Evolutionary conservation across 2,888 invertebrate genomes (phyloP).

Genomic region (Drosophila affinis): DNA sequence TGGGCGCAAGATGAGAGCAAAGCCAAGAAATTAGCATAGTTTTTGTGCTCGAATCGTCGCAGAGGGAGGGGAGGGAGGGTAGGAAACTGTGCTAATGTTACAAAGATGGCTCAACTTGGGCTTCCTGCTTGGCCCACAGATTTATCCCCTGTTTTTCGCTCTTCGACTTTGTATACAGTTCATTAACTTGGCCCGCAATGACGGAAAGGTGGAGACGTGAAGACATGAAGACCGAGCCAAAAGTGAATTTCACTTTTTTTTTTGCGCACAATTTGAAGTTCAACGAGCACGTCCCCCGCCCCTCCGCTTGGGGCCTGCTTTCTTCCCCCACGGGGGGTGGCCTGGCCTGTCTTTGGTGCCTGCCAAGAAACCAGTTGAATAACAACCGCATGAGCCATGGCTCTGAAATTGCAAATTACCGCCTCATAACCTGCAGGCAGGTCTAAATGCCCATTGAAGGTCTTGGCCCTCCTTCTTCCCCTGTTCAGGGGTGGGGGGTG

Average conservation of each 20-base stretch:
- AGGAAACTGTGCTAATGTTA: constrained; percentile 69
- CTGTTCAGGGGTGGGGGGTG: constrained; percentile 15
- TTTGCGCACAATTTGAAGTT: constrained; percentile 69
- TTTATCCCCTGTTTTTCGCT: constrained; percentile 11
- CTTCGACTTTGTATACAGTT: constrained; percentile 37
- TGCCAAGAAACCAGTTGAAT: constrained; percentile 76
- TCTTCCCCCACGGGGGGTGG: constrained; percentile 44
- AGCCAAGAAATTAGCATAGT: constrained; percentile 69
- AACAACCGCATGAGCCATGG: constrained; percentile 59
- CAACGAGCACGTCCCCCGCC: constrained; percentile 55
- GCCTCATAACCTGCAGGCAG: constrained; percentile 66
- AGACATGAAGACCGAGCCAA: constrained; percentile 22
- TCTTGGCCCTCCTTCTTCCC: neutral
- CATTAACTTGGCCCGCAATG: constrained; percentile 64
- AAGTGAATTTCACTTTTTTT: constrained; percentile 73
- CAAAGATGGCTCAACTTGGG: constrained; percentile 38
- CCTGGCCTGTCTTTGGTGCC: constrained; percentile 25
- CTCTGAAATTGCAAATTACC: constrained; percentile 76
- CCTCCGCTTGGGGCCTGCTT: no score
- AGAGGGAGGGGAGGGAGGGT: neutral
- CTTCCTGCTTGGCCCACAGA: constrained; percentile 57
- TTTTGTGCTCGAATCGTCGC: constrained; percentile 5
- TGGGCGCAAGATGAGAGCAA: constrained; percentile 12
- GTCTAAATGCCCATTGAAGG: constrained; percentile 43
- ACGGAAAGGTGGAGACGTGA: constrained; percentile 1